A percentile compares a stretch with the other conserved stretches of the same genome.
Conservation (phyloP, 1,140 invertebrate genomes). For the Caenorhabditis latens region DNA sequence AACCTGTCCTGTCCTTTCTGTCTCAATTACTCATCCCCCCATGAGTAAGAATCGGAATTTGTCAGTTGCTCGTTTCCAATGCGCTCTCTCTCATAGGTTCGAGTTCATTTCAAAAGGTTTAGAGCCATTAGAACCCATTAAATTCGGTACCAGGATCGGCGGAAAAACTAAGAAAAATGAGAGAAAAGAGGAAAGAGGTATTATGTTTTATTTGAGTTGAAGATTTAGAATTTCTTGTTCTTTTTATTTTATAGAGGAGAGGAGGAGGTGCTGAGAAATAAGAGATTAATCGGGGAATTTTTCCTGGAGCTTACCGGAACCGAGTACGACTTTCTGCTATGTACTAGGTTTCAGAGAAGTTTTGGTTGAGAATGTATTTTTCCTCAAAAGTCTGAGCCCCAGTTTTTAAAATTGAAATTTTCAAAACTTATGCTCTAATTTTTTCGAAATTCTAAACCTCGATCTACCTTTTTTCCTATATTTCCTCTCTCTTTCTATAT, state of each 20-base stretch:
- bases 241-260: neutral
- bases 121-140: slow-evolving; percentile 27
- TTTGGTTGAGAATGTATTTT: too few relatives aligned
- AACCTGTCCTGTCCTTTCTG: neutral
- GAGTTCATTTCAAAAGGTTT: slow-evolving; percentile 31
- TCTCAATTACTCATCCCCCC: neutral
- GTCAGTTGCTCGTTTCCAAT: slow-evolving; percentile 22
- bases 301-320: too few relatives aligned
- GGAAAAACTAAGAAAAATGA: slow-evolving; percentile 13
- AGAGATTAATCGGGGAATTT: neutral
- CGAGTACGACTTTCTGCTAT: too few relatives aligned
- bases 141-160: slow-evolving; percentile 36
- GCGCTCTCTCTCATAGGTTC: neutral
- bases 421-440: too few relatives aligned
- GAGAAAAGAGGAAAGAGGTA: neutral
- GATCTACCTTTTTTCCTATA: neutral
- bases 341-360: too few relatives aligned
- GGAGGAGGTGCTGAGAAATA: neutral
- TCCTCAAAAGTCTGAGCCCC: too few relatives aligned
- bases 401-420: too few relatives aligned
- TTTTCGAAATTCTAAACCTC: too few relatives aligned
- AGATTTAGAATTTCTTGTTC: neutral
- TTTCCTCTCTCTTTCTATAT: neutral
- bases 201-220: slow-evolving; percentile 38
- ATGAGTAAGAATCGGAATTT: neutral